phyloP scores from a whole-genome alignment of 1,140 invertebrate species.

The Bombus pascuorum region DNA sequence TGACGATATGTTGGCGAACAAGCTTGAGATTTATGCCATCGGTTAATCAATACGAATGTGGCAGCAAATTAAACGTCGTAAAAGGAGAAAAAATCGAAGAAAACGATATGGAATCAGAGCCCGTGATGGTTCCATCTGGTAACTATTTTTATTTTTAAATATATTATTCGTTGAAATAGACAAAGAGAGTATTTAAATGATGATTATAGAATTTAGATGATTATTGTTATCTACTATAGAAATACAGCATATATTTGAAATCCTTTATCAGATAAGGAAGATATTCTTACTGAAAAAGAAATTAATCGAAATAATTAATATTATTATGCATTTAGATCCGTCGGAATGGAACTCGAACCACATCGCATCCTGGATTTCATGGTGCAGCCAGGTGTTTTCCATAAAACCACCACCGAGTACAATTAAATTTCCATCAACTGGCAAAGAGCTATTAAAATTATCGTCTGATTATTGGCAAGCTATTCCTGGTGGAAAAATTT shows the following conservation, averaged over 20 bases:
- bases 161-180: background rate
- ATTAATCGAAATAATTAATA: background rate
- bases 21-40: background rate
- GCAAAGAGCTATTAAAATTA: conserved; percentile 84
- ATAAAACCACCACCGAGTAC: conserved; percentile 83
- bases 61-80: background rate
- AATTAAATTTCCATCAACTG: conserved; percentile 84
- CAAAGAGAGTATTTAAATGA: background rate
- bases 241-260: too few species aligned
- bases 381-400: conserved; percentile 85
- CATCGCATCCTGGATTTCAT: conserved; percentile 86
- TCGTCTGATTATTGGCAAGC: conserved; percentile 69
- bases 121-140: conserved; percentile 73
- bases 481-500: conserved; percentile 61
- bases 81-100: conserved; percentile 33
- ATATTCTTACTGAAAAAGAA: background rate
- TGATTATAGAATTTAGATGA: too few species aligned
- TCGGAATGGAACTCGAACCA: conserved; percentile 85
- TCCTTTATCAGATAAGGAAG: background rate
- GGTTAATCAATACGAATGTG: background rate
- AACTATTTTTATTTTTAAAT: conserved; percentile 29
- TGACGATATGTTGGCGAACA: background rate
- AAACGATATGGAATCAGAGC: conserved; percentile 39
- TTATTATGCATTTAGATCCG: conserved; percentile 82
- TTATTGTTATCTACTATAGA: too few species aligned